These are phyloP conservation scores for Stenodera caucasica DNA, from an alignment of 2,888 invertebrate genomes.

Conservation along the genomic window DNA sequence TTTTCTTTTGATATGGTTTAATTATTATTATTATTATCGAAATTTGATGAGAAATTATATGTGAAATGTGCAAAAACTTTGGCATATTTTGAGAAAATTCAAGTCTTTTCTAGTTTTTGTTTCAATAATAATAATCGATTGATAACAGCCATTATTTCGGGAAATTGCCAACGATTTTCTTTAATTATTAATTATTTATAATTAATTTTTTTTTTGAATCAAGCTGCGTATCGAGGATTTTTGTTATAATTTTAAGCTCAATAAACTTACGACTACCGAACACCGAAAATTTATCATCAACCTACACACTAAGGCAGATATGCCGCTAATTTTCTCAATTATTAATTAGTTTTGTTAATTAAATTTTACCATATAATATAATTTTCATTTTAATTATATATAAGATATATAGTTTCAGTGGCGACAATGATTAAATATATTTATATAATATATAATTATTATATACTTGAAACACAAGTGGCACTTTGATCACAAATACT, in stretches of 20 bases:
- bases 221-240: too few species aligned
- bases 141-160: background rate
- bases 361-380: conserved; percentile 49
- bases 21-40: conserved; percentile 18
- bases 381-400: conserved; percentile 51
- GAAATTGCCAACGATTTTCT: background rate
- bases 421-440: conserved; percentile 54
- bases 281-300: conserved; percentile 49
- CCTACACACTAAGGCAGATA: conserved; percentile 52
- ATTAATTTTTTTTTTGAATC: too few species aligned
- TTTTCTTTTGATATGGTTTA: conserved; percentile 46
- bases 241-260: conserved; percentile 41
- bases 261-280: conserved; percentile 54
- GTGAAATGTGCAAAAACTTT: conserved; percentile 37
- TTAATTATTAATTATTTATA: too few species aligned
- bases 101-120: background rate
- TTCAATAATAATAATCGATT: background rate
- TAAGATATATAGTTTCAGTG: conserved; percentile 55
- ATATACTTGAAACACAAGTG: conserved; percentile 72
- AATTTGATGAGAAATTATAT: conserved; percentile 1
- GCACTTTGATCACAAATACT: conserved; percentile 80
- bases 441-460: background rate
- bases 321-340: conserved; percentile 40
- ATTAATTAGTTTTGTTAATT: conserved; percentile 36
- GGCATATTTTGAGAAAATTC: conserved; percentile 34